Base-by-base conservation (phyloP, 2,113 vertebrate genomes). In the Leucopsar rothschildi region DNA sequence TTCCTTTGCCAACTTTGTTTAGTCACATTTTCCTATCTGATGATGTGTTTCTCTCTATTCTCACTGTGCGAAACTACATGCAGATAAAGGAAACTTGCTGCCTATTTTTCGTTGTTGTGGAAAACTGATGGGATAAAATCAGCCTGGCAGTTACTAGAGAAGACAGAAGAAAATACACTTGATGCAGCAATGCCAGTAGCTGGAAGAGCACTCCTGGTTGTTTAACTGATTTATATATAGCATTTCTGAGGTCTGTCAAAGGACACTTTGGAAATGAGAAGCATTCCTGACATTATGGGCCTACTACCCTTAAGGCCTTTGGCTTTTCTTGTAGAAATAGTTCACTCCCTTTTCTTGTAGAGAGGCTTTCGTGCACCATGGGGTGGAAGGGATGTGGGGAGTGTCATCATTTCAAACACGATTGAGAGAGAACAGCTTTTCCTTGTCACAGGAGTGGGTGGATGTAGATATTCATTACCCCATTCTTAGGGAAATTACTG, bases 21-120 rank as follows among this genome's bases (percentile, higher is more conserved):
- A 95, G 93, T 97, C 95, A 97, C 88, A 94, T 93, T 96, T 94
- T 97, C 92, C 92, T 94, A 73, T 95, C 88, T 90, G 86, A 59
- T 90, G 86, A 80, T 92, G 76, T 76, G 71, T 77, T 95, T 94
- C 84, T 95, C 61, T 91, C 66, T 91, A 33, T 70, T 87, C 69
- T 94, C 80, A 73, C 87, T 86, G 59, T 95, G 79, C 1, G 23
- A 92, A 95, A 94, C 84, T 87, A 86, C 45, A 40, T 40, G 47
- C 59, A 91, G 68, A 93, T 90, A 82, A 85, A 89, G 71, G 79
- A 94, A 91, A 91, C 71, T 88, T 90, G 59, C 60, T 91, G 71
- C 22, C 2, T 96, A 27, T 71, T 94, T 96, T 92, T 78, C 79
- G 60, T 86, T 91, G 59, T 94, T 97, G 72, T 96, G 71, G 56